Base-by-base conservation (phyloP, 2,797 vertebrate species). In the Malacoctenus gilli region DNA sequence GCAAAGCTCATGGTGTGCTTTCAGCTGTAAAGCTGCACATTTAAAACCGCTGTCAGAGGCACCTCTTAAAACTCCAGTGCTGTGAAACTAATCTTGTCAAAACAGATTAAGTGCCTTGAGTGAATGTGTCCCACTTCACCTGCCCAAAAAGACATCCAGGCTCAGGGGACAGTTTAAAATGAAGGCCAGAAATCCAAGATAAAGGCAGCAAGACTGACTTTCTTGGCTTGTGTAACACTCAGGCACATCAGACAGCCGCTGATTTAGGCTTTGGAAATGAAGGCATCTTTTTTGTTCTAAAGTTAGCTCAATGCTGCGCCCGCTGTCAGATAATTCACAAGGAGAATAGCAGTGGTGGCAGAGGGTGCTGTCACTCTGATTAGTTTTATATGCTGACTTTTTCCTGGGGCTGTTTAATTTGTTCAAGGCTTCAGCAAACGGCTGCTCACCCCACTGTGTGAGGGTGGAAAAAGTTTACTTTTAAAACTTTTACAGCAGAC, bases 31-130 rank as follows among this genome's bases (percentile, higher is more conserved):
- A 67, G 42, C 38, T 36, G 0, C 1, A 59, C 21, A 14, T 23
- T 15, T 16, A 30, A 48, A 49, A 32, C 30, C 3, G n/a, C 65
- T 30, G 61, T 72, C 64, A 71, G 30, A 46, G 2, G 28, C 39
- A 55, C 52, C 56, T 49, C 23, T 40, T 36, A 43, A 58, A 59
- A 75, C 18, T 21, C 1, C 16, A 59, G 40, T 18, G 34, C 44
- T 31, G 51, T 60, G 46, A 68, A 79, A 69, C 52, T 72, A 69
- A 77, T 83, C 75, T 59, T 60, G 28, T 65, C 63, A 67, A 75
- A 66, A 75, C 52, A 82, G 55, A 80, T 76, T 72, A 77, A 52
- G 59, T 54, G 21, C 48, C 37, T 23, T 66, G 61, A 77, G 68
- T 37, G 40, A 69, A 59, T 56, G 40, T 28, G 56, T 61, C 63